Conservation (phyloP, 2,797 vertebrate species). For the Karalla daura region DNA sequence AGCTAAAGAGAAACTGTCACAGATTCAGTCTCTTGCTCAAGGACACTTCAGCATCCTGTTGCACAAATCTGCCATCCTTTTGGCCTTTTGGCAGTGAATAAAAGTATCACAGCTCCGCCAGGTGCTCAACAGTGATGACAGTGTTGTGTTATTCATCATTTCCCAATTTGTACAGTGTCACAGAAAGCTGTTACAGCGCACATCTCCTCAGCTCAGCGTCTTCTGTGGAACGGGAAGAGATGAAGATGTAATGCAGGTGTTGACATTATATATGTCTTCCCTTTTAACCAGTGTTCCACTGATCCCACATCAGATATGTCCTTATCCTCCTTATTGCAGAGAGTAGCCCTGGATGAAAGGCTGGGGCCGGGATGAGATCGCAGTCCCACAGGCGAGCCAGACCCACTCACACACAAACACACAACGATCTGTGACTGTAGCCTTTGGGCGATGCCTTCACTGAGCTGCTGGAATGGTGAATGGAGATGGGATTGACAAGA, state of each 20-base stretch:
- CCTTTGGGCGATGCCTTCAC: slow-evolving; percentile 51
- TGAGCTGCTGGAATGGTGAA: slow-evolving; percentile 46
- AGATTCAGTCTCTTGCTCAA: slow-evolving; percentile 37
- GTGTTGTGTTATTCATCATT: slow-evolving; percentile 42
- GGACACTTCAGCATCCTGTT: slow-evolving; percentile 20
- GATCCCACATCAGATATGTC: slow-evolving; percentile 48
- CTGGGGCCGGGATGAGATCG: slow-evolving; percentile 43
- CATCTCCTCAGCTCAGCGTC: slow-evolving; percentile 12
- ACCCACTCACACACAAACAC: slow-evolving; percentile 55
- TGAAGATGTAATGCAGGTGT: neutral
- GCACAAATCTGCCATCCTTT: slow-evolving; percentile 23
- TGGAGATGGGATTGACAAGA: slow-evolving; percentile 56
- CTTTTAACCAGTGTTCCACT: slow-evolving; percentile 20
- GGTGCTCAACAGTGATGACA: slow-evolving; percentile 32
- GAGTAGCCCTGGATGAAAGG: slow-evolving; percentile 49
- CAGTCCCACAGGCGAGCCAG: slow-evolving; percentile 51
- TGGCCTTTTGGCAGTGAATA: slow-evolving; percentile 29
- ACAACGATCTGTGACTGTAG: slow-evolving; percentile 53
- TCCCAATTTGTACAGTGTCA: slow-evolving; percentile 16
- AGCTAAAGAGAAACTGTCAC: slow-evolving; percentile 2
- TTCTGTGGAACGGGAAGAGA: neutral
- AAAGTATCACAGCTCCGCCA: slow-evolving; percentile 27
- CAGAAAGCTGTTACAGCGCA: slow-evolving; percentile 37
- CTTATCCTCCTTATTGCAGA: slow-evolving; percentile 47
- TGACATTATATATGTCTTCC: slow-evolving; percentile 11